A percentile compares a stretch with the other conserved stretches of the same genome.
Evolutionary conservation across 2,888 invertebrate species (phyloP).

Genomic region (Parnassius smintheus): DNA sequence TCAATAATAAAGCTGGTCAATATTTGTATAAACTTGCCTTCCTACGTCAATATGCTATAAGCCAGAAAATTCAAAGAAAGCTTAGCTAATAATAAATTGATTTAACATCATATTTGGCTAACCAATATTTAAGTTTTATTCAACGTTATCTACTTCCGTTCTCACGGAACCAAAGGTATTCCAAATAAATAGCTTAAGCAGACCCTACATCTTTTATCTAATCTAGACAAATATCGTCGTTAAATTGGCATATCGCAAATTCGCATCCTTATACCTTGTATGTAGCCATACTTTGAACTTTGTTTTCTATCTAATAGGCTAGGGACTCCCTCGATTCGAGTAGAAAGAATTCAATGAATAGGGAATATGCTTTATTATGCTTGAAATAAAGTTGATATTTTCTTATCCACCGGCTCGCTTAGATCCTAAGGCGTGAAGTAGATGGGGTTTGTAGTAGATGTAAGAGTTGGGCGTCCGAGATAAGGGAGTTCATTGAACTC

Average conservation of each 20-base stretch:
- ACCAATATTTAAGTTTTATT: constrained; percentile 14
- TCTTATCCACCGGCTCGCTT: constrained; percentile 51
- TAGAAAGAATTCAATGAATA: constrained; percentile 23
- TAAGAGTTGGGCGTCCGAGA: constrained; percentile 63
- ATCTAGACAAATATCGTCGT: constrained; percentile 66
- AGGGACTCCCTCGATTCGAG: neutral
- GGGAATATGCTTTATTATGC: constrained; percentile 43
- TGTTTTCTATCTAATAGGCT: neutral
- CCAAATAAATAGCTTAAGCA: constrained; percentile 18
- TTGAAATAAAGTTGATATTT: constrained; percentile 49
- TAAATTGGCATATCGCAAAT: constrained; percentile 54
- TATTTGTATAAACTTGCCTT: too few species aligned
- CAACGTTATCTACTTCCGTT: constrained; percentile 19
- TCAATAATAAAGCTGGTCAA: too few species aligned
- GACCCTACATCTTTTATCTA: constrained; percentile 50
- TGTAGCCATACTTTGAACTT: constrained; percentile 4
- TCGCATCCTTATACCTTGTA: constrained; percentile 28
- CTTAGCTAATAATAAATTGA: too few species aligned
- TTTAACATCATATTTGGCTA: neutral
- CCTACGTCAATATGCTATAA: too few species aligned
- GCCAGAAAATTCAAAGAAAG: too few species aligned
- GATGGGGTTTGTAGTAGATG: constrained; percentile 63
- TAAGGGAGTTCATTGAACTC: constrained; percentile 66
- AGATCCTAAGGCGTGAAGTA: constrained; percentile 47
- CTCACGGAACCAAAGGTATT: constrained; percentile 14